Conservation (phyloP, 2,797 vertebrate genomes). For the Helarctos malayanus region DNA sequence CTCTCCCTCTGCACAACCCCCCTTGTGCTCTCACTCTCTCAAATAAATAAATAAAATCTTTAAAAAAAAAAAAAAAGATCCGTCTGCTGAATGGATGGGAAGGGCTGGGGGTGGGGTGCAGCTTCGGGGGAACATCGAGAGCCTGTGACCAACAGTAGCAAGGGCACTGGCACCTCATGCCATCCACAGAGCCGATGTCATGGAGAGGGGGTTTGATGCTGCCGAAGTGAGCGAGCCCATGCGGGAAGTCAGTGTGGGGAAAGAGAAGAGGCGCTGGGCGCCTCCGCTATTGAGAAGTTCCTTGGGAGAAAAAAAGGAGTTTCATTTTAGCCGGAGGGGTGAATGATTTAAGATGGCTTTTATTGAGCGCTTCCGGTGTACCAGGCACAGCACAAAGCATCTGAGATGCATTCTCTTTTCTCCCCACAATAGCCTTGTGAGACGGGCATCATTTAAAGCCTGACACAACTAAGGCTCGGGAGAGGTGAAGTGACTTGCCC, state of each 20-base stretch:
- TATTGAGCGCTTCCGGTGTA: neutral
- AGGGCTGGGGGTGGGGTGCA: rapidly evolving
- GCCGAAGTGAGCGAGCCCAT: neutral
- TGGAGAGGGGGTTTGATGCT: neutral
- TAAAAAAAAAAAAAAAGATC: no score
- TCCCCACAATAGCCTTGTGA: neutral
- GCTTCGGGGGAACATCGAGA: neutral
- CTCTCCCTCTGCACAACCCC: no score
- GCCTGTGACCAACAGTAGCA: neutral
- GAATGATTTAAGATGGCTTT: neutral
- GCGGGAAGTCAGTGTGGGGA: rapidly evolving
- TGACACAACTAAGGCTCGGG: neutral
- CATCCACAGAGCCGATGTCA: rapidly evolving
- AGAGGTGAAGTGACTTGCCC: neutral
- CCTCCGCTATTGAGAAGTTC: neutral
- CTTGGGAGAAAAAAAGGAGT: neutral
- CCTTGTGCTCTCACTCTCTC: no score
- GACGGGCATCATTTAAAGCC: neutral
- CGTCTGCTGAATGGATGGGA: neutral
- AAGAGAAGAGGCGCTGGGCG: rapidly evolving
- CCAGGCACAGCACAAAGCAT: neutral
- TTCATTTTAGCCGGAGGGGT: neutral
- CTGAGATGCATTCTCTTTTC: neutral
- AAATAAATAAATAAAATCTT: neutral
- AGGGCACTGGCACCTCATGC: neutral